A percentile compares a stretch with the other conserved stretches of the same genome.
These are phyloP conservation scores for Cyclina sinensis DNA, from an alignment of 1,140 invertebrate genomes.

Conservation along the genomic window DNA sequence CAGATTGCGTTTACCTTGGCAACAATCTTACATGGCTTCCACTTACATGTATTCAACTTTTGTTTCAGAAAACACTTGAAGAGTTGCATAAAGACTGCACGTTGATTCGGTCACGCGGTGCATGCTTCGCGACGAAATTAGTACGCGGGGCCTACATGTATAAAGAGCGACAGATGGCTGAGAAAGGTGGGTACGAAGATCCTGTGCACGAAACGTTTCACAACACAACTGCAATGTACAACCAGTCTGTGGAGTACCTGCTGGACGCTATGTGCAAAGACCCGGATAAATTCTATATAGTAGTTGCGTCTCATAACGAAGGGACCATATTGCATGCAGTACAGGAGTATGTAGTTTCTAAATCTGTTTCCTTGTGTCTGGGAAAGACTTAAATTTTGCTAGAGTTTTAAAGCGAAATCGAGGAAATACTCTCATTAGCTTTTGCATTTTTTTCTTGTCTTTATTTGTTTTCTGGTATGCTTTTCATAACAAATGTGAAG, in stretches of 20 bases:
- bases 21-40: no score
- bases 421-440: no score
- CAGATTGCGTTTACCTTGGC: no score
- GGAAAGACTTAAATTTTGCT: no score
- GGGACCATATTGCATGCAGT: constrained; percentile 93
- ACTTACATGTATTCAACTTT: no score
- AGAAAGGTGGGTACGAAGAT: constrained; percentile 94
- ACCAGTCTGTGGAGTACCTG: constrained; percentile 87
- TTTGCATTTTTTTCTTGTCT: no score
- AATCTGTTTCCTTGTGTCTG: no score
- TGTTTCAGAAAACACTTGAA: constrained; percentile 91
- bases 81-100: constrained; percentile 97
- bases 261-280: constrained; percentile 73
- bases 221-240: constrained; percentile 93
- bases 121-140: constrained; percentile 98
- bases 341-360: constrained; percentile 11
- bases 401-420: no score
- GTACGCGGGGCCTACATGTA: constrained; percentile 99
- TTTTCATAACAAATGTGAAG: no score
- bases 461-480: no score
- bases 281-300: constrained; percentile 93
- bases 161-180: constrained; percentile 89
- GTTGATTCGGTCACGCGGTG: constrained; percentile 96
- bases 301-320: constrained; percentile 99
- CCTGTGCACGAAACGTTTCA: constrained; percentile 97